Base-by-base conservation (phyloP, 2,113 vertebrate species). In the Todiramphus saurophagus region DNA sequence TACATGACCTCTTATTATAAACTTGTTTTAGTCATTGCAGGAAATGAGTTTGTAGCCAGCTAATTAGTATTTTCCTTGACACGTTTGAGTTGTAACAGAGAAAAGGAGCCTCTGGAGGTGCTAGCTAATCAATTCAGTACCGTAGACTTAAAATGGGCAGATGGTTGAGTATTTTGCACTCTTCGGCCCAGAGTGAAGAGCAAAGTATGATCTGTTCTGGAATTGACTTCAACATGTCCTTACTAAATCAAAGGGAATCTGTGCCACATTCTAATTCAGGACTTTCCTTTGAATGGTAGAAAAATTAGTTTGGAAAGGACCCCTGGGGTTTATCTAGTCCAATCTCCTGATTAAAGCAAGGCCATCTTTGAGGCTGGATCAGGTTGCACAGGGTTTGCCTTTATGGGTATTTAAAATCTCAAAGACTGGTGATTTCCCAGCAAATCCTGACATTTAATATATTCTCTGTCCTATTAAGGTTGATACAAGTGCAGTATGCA, bases 31-130 rank as follows among this genome's bases (percentile, higher is more conserved):
- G 35, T 63, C 69, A 60, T 78, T 83, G 74, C 62, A 87, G 89
- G 66, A 95, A 96, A 94, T 89, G 10, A 94, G 51, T 87, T 92
- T 81, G n/a, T 53, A 94, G 76, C 64, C 51, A 60, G 67, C 43
- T 95, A 92, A 94, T 91, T 92, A 87, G 56, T 93, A 58, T 89
- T 87, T 94, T 93, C 63, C 70, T 92, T 92, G 83, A 74, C 53
- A 83, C 92, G 24, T 27, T 67, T 56, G 51, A 91, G 56, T 75
- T 58, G 68, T 91, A 63, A n/a, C 46, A 41, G 31, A 67, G 39
- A 68, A 78, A 84, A 89, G 64, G 68, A 89, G 73, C 24, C 62
- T 89, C 74, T 92, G 87, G 62, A 84, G 56, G 56, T 72, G 74
- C 48, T 75, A 9, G 33, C 20, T 35, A 33, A 86, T 80, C 56